These are phyloP conservation scores for Limnodromus scolopaceus DNA, from an alignment of 2,797 vertebrate genomes.

Conservation along the genomic window DNA sequence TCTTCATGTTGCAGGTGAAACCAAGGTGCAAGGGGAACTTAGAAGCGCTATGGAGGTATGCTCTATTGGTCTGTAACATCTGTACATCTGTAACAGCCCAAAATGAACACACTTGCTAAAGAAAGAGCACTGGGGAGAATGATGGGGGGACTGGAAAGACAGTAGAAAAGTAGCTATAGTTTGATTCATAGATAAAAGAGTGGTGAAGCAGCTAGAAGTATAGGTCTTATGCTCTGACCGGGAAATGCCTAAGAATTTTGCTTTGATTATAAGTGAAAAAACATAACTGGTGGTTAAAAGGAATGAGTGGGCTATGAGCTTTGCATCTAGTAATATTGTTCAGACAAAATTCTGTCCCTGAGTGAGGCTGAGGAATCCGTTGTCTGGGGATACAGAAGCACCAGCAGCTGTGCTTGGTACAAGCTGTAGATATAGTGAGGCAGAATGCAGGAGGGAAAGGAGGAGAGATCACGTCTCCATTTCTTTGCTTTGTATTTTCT, in stretches of 20 bases:
- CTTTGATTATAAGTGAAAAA: neutral
- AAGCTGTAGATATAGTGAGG: neutral
- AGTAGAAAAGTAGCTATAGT: neutral
- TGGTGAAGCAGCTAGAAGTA: neutral
- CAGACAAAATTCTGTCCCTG: neutral
- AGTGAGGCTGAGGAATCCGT: neutral
- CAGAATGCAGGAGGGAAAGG: neutral
- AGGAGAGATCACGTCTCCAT: neutral
- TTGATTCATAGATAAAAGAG: neutral
- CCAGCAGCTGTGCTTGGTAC: neutral
- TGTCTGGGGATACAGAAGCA: neutral
- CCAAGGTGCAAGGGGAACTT: neutral
- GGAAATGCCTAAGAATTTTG: neutral
- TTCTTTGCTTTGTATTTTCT: neutral
- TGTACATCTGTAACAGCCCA: neutral
- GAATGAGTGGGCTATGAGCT: neutral
- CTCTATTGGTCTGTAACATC: neutral
- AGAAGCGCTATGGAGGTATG: neutral
- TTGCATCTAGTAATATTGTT: neutral
- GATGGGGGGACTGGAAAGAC: neutral
- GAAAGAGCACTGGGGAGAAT: neutral
- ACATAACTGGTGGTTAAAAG: neutral
- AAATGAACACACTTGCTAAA: neutral
- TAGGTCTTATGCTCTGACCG: neutral
- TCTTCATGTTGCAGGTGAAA: neutral